phyloP scores from a whole-genome alignment of 2,113 vertebrate genomes.

The Cinclus cinclus region DNA sequence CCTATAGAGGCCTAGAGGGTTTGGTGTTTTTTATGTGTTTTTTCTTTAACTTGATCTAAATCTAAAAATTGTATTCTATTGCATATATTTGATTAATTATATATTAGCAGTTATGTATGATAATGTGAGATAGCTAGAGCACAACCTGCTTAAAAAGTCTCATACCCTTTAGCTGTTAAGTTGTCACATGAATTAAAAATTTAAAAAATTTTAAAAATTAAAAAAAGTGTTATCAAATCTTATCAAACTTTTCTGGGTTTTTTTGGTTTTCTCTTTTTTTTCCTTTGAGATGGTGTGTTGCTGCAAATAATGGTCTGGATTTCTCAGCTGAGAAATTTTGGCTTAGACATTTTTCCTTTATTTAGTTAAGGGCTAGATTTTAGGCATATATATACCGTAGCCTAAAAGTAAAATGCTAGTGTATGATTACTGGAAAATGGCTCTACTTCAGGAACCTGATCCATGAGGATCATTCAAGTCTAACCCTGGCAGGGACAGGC shows the following conservation, averaged over 20 bases:
- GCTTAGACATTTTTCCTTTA: not conserved
- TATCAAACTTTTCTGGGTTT: not conserved
- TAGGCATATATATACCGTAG: not conserved
- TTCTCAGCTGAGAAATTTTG: not conserved
- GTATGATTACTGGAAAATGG: not conserved
- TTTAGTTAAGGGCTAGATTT: not conserved
- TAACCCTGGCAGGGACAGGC: not conserved
- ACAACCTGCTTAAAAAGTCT: not conserved
- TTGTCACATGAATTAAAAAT: not conserved
- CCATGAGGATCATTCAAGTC: not conserved
- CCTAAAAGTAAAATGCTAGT: not conserved
- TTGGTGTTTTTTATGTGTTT: not conserved
- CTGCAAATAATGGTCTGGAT: not conserved
- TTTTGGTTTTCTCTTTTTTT: not conserved
- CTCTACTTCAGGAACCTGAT: not conserved
- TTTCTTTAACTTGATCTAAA: not conserved
- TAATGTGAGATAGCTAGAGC: not conserved
- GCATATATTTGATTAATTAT: constrained; percentile 16
- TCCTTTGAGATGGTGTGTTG: not conserved
- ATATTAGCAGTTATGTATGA: not conserved
- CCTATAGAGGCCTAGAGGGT: constrained; percentile 14
- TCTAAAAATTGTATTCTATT: constrained; percentile 8
- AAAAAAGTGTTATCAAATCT: too few relatives aligned
- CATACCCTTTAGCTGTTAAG: not conserved
- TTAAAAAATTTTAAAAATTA: not conserved